Conservation (phyloP, 2,888 invertebrate species). For the Eurois occulta region DNA sequence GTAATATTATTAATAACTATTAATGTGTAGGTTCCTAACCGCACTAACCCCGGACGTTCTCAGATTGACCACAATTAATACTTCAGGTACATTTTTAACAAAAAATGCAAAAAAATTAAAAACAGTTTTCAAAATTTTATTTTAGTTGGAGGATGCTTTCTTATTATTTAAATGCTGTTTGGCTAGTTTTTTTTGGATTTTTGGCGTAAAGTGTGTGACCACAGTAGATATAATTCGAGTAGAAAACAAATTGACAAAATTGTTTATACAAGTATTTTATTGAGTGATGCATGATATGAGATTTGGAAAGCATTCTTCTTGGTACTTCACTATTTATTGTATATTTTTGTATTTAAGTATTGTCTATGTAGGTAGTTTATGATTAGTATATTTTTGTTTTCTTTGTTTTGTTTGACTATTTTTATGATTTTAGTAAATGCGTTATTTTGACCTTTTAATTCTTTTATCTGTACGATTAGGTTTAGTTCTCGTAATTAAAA, state of each 20-base stretch:
- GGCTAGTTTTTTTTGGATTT: conserved; percentile 69
- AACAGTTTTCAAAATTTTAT: conserved; percentile 63
- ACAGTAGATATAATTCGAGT: conserved; percentile 64
- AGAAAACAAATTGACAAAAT: conserved; percentile 58
- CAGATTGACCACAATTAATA: conserved; percentile 90
- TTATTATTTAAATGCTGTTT: conserved; percentile 79
- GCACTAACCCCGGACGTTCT: conserved; percentile 90
- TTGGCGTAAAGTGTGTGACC: conserved; percentile 66
- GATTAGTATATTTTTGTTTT: conserved; percentile 57
- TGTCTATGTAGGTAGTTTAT: conserved; percentile 47
- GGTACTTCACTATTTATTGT: conserved; percentile 55
- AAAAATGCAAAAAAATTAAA: conserved; percentile 74
- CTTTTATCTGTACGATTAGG: conserved; percentile 24
- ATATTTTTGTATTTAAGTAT: conserved; percentile 45
- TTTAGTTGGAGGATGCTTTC: conserved; percentile 89
- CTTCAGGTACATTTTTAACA: conserved; percentile 85
- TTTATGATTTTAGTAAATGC: conserved; percentile 35
- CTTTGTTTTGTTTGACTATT: conserved; percentile 54
- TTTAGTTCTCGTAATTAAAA: conserved; percentile 13
- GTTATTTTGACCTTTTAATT: conserved; percentile 6
- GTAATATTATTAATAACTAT: conserved; percentile 70
- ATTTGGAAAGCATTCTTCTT: conserved; percentile 89
- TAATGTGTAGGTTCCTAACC: conserved; percentile 89
- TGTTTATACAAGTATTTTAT: conserved; percentile 57
- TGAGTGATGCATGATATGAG: conserved; percentile 69